phyloP scores from a whole-genome alignment of 2,113 vertebrate species.

The Dromiciops gliroides region DNA sequence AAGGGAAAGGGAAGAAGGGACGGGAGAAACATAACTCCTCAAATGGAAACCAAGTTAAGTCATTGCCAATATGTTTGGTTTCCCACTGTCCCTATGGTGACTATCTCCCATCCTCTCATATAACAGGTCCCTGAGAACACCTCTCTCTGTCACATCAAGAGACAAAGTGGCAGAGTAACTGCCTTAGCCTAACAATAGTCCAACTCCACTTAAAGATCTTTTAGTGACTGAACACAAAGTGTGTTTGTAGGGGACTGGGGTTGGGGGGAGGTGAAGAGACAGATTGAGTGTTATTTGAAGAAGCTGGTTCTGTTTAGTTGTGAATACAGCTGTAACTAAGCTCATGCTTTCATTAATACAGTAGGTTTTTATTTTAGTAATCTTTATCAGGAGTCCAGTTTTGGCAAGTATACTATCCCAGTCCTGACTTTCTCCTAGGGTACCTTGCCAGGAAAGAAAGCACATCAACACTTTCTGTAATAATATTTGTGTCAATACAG shows the following conservation, averaged over 20 bases:
- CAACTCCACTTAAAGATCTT: slow-evolving; percentile 29
- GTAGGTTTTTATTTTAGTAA: slow-evolving; percentile 60
- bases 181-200: background rate
- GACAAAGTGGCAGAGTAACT: slow-evolving; percentile 44
- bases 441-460: background rate
- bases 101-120: background rate
- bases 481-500: background rate
- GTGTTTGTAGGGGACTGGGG: background rate
- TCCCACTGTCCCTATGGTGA: background rate
- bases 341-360: slow-evolving; percentile 38
- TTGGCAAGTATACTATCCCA: slow-evolving; percentile 9
- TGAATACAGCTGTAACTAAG: slow-evolving; percentile 52
- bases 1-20: background rate
- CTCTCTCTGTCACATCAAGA: slow-evolving; percentile 3
- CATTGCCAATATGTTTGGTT: background rate
- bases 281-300: slow-evolving; percentile 60
- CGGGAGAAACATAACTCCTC: background rate
- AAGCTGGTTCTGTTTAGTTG: slow-evolving; percentile 37
- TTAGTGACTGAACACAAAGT: background rate
- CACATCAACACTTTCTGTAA: background rate
- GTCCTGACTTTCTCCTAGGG: slow-evolving; percentile 10
- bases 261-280: background rate
- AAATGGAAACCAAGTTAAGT: slow-evolving; percentile 25
- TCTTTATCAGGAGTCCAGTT: slow-evolving; percentile 34
- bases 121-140: background rate